Evolutionary conservation across 2,888 invertebrate genomes (phyloP), one percentile per base, ranked within the genome.

Genomic region (Brachypalpus laphriformis): DNA sequence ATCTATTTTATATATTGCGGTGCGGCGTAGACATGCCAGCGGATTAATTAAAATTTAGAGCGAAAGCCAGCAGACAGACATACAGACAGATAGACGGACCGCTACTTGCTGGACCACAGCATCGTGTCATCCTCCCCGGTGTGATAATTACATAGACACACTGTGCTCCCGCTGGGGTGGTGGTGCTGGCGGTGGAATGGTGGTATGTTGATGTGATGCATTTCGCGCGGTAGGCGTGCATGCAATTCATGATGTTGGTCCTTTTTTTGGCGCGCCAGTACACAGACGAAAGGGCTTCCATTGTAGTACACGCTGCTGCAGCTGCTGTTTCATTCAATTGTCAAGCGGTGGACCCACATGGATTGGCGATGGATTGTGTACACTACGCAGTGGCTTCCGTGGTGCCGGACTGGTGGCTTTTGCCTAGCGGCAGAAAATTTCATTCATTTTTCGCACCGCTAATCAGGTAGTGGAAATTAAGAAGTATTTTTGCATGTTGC

Each of bases 11-110:
- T 56, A 45, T 81, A 65, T 61, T 70, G 81, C 75, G 34, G 70
- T 20, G 80, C 65, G 65, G 68, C 47, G 71, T 54, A 85, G 75
- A 76, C 85, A 81, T 76, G 81, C 80, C 70, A 81, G 75, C 66
- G 75, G 81, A 85, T 85, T 85, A 85, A 85, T 85, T 85, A 85
- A 85, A 85, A 85, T 85, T 81, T 81, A 85, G 85, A 81, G 75
- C 75, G 71, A 71, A 80, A 85, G 80, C 80, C 51, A 56, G 40
- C 70, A 80, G 80, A 71, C 66, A 78, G 59, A 77, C 76, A 31
- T 18, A 47, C 76, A 76, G 65, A 61, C 63, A 65, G 56, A 63
- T 47, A 78, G 56, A 80, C 71, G 22, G 54, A 70, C 77, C 74
- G 83, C 80, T 75, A 80, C 81, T 71, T 47, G 70, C 81, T 81